phyloP scores from a whole-genome alignment of 92 coral and sea anemone species.

The Porites divaricata region DNA sequence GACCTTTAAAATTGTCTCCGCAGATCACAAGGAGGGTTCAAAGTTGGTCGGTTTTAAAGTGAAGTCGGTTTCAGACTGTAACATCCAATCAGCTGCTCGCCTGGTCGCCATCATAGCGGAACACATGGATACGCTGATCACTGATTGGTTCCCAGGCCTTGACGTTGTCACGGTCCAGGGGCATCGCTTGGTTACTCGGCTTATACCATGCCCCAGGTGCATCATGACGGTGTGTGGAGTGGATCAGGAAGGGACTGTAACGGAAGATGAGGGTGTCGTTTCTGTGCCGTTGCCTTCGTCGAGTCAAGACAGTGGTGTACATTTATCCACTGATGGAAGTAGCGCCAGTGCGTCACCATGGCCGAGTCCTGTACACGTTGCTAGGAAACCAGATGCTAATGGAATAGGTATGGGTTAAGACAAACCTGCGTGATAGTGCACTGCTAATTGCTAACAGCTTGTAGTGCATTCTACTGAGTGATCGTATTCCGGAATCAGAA shows the following conservation, averaged over 20 bases:
- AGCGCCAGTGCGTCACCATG: conserved; percentile 88
- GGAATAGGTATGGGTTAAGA: conserved; percentile 21
- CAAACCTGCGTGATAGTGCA: not conserved
- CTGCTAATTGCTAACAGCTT: too few species aligned
- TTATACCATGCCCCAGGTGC: conserved; percentile 93
- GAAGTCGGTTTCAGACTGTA: conserved; percentile 79
- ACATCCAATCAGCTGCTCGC: conserved; percentile 90
- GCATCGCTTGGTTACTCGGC: conserved; percentile 89
- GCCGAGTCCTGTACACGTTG: conserved; percentile 88
- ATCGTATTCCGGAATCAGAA: too few species aligned
- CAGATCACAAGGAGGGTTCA: conserved; percentile 34
- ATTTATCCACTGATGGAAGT: conserved; percentile 81
- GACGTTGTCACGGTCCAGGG: conserved; percentile 94
- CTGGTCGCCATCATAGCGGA: conserved; percentile 85
- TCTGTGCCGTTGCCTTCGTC: conserved; percentile 10
- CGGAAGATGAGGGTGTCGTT: not conserved
- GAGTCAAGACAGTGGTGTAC: conserved; percentile 75
- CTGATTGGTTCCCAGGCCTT: conserved; percentile 99
- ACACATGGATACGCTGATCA: conserved; percentile 95
- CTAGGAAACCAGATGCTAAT: conserved; percentile 31
- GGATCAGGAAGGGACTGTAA: conserved; percentile 25
- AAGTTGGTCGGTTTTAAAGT: conserved; percentile 86
- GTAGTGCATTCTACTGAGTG: too few species aligned
- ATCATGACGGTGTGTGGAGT: conserved; percentile 73
- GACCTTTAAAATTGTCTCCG: not conserved